phyloP scores from a whole-genome alignment of 2,888 invertebrate species.

The Trachelus iudaicus region DNA sequence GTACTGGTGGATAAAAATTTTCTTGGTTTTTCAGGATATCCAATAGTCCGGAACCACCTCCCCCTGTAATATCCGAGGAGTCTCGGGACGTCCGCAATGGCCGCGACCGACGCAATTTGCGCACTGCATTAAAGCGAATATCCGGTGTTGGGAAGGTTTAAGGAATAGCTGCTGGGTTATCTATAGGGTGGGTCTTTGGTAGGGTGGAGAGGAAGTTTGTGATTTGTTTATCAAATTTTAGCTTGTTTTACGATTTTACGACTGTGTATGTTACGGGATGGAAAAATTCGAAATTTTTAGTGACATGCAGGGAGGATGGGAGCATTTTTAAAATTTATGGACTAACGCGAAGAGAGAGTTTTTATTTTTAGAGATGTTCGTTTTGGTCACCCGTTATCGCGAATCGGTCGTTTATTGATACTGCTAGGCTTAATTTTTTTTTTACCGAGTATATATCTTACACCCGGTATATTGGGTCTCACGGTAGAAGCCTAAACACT shows the following conservation, averaged over 20 bases:
- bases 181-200: not conserved
- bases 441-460: too few species aligned
- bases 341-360: too few species aligned
- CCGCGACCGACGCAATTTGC: constrained; percentile 13
- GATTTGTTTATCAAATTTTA: not conserved
- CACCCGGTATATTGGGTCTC: constrained; percentile 13
- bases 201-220: not conserved
- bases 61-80: not conserved
- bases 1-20: too few species aligned
- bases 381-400: too few species aligned
- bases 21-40: not conserved
- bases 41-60: constrained; percentile 5
- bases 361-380: too few species aligned
- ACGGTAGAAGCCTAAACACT: not conserved
- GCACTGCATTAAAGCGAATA: constrained; percentile 21
- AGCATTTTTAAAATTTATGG: too few species aligned
- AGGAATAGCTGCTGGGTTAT: not conserved
- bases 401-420: too few species aligned
- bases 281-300: too few species aligned
- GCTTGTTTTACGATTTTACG: not conserved
- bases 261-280: not conserved
- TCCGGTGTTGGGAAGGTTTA: constrained; percentile 2
- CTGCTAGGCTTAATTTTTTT: too few species aligned
- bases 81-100: not conserved
- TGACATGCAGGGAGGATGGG: too few species aligned